phyloP scores from a whole-genome alignment of 2,888 invertebrate genomes.

The Portevinia maculata region DNA sequence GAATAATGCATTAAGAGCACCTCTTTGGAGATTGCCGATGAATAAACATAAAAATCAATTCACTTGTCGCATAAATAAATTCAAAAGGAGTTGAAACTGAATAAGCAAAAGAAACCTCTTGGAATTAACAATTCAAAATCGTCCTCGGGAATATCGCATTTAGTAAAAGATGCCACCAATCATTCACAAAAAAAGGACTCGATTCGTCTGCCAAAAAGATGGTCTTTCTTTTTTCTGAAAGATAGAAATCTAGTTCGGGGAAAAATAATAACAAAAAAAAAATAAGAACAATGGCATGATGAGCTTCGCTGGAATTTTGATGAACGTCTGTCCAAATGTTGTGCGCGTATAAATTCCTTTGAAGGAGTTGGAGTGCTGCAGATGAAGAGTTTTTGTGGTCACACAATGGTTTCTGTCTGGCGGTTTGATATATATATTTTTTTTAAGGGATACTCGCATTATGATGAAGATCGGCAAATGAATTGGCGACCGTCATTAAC shows the following conservation, averaged over 20 bases:
- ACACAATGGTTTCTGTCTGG: constrained; percentile 39
- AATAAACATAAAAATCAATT: constrained; percentile 71
- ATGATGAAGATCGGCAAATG: constrained; percentile 21
- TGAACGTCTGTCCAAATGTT: constrained; percentile 63
- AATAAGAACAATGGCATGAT: constrained; percentile 51
- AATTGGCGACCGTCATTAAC: constrained; percentile 57
- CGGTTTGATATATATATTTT: constrained; percentile 1
- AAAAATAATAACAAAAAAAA: neutral
- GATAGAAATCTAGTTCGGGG: constrained; percentile 26
- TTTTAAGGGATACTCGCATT: neutral
- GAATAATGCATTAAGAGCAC: constrained; percentile 72
- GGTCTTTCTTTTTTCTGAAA: constrained; percentile 6
- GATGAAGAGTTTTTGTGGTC: constrained; percentile 16
- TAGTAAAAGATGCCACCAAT: constrained; percentile 42
- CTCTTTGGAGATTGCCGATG: constrained; percentile 66
- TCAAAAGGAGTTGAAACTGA: neutral
- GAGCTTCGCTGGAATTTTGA: constrained; percentile 68
- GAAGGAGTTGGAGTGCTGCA: neutral
- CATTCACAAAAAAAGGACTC: neutral
- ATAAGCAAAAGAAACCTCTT: neutral
- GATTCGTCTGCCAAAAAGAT: constrained; percentile 10
- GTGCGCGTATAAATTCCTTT: constrained; percentile 49
- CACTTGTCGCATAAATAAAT: constrained; percentile 69
- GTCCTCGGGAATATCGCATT: constrained; percentile 24
- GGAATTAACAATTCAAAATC: constrained; percentile 44